These are phyloP conservation scores for Ladona fulva DNA, from an alignment of 1,140 invertebrate genomes.

Conservation along the genomic window DNA sequence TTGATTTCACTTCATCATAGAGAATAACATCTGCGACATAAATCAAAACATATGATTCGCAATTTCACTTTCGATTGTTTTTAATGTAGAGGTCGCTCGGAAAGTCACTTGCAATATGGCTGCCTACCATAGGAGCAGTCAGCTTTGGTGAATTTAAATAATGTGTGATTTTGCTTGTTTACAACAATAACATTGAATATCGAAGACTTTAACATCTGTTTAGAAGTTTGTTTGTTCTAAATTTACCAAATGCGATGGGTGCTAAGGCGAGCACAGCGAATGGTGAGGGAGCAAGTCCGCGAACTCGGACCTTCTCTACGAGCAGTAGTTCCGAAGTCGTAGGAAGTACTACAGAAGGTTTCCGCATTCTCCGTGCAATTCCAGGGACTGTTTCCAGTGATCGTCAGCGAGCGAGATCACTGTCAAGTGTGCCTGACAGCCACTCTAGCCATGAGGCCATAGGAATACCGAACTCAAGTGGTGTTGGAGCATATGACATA, in stretches of 20 bases:
- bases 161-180: background rate
- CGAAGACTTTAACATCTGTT: background rate
- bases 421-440: conserved; percentile 71
- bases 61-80: background rate
- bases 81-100: background rate
- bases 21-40: too few species aligned
- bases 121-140: background rate
- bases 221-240: background rate
- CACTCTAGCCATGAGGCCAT: conserved; percentile 33
- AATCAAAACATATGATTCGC: background rate
- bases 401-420: conserved; percentile 66
- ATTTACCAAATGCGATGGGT: conserved; percentile 49
- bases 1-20: too few species aligned
- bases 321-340: conserved; percentile 60
- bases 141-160: background rate
- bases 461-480: conserved; percentile 23
- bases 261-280: conserved; percentile 70
- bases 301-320: conserved; percentile 64
- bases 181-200: background rate
- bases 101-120: background rate
- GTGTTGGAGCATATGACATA: conserved; percentile 43
- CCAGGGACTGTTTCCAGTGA: conserved; percentile 49
- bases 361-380: conserved; percentile 61
- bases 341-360: conserved; percentile 49
- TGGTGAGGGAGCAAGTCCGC: conserved; percentile 58